Base-by-base conservation (phyloP, 2,113 vertebrate species). In the Bubalus kerabau region DNA sequence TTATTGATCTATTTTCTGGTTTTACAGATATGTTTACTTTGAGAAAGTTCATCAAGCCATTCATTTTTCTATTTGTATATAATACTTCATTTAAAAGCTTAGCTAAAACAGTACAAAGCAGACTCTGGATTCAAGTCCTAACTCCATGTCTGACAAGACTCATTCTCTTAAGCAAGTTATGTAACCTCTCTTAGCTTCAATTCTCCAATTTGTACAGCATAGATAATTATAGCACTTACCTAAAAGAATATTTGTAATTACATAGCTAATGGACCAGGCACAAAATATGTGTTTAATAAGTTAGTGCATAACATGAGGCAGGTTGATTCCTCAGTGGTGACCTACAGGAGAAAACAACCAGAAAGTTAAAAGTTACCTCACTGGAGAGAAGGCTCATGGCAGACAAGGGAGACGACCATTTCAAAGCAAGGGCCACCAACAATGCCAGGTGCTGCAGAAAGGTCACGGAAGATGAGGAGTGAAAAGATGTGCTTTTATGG, bases 101-200 rank as follows among this genome's bases (percentile, higher is more conserved):
- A 82, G 15, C 83, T 83, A 48, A 90, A 93, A 57, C 32, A 74
- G 48, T 78, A 84, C 46, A 86, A 97, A 98, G 91, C 10, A 96
- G 50, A 84, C 40, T 74, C 17, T 87, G 12, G 30, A 91, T 80
- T 84, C 24, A 90, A 94, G 32, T 80, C n/a, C 21, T 78, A 71
- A 67, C 50, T 95, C 76, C 7, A 21, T 14, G 8, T 78, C 50
- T 30, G 87, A 80, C 5, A 52, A 93, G 26, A 40, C 71, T 4
- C 40, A 30, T 48, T 40, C 83, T 80, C 62, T 80, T 85, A 28
- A 94, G 24, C 95, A 95, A 95, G 52, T 80, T 92, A 89, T 7
- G 74, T 52, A 85, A 85, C 21, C 10, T 96, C 40, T 54, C 56
- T 96, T 40, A 67, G n/a, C 8, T 13, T 89, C 76, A 54, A 62